Conservation (phyloP, 2,113 vertebrate genomes). For the Malurus elegans region DNA sequence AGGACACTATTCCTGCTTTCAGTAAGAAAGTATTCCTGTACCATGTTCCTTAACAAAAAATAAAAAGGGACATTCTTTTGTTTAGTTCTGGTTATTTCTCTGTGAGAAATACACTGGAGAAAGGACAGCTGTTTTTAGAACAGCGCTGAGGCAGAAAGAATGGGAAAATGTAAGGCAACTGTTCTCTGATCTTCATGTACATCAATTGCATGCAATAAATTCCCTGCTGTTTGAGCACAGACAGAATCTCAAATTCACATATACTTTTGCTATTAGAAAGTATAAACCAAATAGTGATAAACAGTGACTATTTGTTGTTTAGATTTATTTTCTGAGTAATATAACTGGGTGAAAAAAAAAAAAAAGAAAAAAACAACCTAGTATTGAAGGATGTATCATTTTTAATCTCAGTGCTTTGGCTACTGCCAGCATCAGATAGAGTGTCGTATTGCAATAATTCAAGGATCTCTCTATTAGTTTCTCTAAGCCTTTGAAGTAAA, state of each 20-base stretch:
- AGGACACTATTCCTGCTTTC: not conserved
- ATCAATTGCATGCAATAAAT: constrained; percentile 76
- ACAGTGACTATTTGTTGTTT: constrained; percentile 73
- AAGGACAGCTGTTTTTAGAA: constrained; percentile 19
- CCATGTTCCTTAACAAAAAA: not conserved
- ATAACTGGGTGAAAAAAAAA: constrained; percentile 55
- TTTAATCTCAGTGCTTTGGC: constrained; percentile 78
- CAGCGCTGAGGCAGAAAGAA: constrained; percentile 48
- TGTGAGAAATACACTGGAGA: not conserved
- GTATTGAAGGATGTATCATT: constrained; percentile 77
- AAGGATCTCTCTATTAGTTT: constrained; percentile 80
- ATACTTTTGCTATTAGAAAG: constrained; percentile 74
- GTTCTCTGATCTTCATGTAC: constrained; percentile 62
- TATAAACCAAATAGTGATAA: constrained; percentile 77
- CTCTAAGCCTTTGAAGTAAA: constrained; percentile 76
- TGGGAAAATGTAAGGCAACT: constrained; percentile 63
- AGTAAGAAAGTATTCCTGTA: not conserved
- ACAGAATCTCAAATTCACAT: constrained; percentile 74
- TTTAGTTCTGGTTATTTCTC: constrained; percentile 2
- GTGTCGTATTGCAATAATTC: constrained; percentile 79
- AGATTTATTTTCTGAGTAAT: constrained; percentile 78
- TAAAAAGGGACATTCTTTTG: not conserved
- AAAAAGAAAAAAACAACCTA: constrained; percentile 14
- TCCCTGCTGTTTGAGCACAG: constrained; percentile 49
- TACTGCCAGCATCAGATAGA: constrained; percentile 75